Base-by-base conservation (phyloP, 2,113 vertebrate genomes). In the Vireo altiloquus region DNA sequence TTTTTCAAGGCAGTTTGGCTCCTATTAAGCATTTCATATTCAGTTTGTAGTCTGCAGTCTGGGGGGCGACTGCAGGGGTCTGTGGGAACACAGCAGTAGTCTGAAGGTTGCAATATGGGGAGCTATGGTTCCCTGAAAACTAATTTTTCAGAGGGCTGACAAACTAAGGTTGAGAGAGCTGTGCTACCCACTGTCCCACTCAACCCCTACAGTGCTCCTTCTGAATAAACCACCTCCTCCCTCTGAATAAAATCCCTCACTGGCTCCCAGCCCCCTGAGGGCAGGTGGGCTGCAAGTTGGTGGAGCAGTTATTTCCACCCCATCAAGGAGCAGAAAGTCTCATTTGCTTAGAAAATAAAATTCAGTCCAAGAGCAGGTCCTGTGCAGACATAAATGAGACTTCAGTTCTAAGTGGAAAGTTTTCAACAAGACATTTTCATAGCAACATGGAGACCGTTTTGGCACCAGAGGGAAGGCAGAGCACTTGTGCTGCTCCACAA, bases 321-420 rank as follows among this genome's bases (percentile, higher is more conserved):
- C 9, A 7, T 37, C 64, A 25, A 93, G n/a, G 54, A 54, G 63
- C 70, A 90, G 42, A 90, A 76, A 66, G 33, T 37, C 59, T 82
- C 42, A 57, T 90, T 88, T 85, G 46, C 88, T 93, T 54, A 46
- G 40, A 83, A 93, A 96, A 80, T 76, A 91, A 93, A 87, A 63
- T 20, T 92, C 59, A 49, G 85, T 46, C 79, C 85, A 88, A 95
- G 22, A 82, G 42, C 52, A 61, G 44, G 71, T 74, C 68, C 79
- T 66, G 54, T 28, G 50, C 76, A 80, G 86, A 80, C 57, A 53
- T 79, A 82, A 85, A 79, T 49, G 75, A 91, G 59, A 79, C 75
- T 86, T 92, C 59, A 76, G 90, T 90, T 93, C 13, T 16, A 89
- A 86, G 71, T 4, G 21, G 82, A 86, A 93, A 85, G 70, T 83